Evolutionary conservation across 2,888 invertebrate genomes (phyloP), one percentile per base, ranked within the genome.

Genomic region (Atethmia centrago): DNA sequence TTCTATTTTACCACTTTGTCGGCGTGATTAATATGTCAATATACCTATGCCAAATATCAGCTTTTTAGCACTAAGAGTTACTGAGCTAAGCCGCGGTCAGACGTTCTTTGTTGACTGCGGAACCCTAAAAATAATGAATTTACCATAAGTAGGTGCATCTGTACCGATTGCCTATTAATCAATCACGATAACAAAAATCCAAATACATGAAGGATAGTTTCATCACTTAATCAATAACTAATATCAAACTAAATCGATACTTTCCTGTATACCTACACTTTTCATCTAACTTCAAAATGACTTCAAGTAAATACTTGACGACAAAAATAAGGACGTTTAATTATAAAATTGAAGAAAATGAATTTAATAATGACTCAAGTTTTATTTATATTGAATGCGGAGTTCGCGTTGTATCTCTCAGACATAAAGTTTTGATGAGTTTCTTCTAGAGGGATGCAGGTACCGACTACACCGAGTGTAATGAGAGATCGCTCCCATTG

Each of bases 341-440:
- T 69, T 85, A 88, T 85, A 88, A 90, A 51, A 89, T 88, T 80
- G 67, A 78, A 88, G 84, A 87, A 87, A 87, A 85, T 78, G 87
- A 86, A 87, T 90, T 88, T 82, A 79, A 77, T 85, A 86, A 86
- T 87, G 85, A 86, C 85, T 84, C 84, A 87, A 91, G 88, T 89
- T 92, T 89, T 92, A 89, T 90, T 90, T 90, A 14, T 10, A 90
- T 88, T 85, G 82, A 87, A 86, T 86, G 84, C 59, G 21, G 68
- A 56, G 47, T 69, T 73, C 70, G 67, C 80, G 81, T 85, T 85
- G 86, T 87, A 85, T 84, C 80, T 80, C 79, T 42, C 65, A 63
- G 77, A 86, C 86, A 87, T 89, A 92, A 92, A 56, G 86, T 92
- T 92, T 90, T 90, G 90, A 92, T 90, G 91, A 92, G 91, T 91